These are phyloP conservation scores for Megaptera novaeangliae DNA, from an alignment of 2,113 vertebrate species.

Conservation along the genomic window DNA sequence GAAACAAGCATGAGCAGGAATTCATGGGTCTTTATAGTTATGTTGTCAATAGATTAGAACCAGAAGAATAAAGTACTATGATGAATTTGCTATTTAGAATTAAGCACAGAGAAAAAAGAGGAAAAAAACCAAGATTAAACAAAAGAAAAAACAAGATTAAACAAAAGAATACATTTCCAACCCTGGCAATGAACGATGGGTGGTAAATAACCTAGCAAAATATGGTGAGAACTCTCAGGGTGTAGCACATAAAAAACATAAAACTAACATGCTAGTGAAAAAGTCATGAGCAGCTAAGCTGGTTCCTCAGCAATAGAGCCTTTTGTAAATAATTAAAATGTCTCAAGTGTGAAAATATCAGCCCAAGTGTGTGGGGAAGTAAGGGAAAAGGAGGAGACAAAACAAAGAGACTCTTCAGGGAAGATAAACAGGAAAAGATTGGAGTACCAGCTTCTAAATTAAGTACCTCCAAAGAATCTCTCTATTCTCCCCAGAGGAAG, in stretches of 20 bases:
- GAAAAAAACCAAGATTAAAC: neutral
- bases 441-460: neutral
- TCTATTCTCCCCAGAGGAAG: neutral
- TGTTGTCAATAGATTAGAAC: neutral
- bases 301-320: neutral
- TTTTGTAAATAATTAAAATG: conserved; percentile 25
- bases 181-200: neutral
- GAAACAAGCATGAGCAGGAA: neutral
- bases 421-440: neutral
- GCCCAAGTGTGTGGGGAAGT: neutral
- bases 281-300: neutral
- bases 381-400: neutral
- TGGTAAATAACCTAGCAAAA: conserved; percentile 15
- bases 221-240: neutral
- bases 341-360: neutral
- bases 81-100: conserved; percentile 13
- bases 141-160: neutral
- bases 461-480: neutral
- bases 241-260: neutral
- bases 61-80: neutral
- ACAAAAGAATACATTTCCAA: neutral
- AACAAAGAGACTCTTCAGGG: neutral
- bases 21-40: neutral
- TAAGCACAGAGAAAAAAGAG: neutral
- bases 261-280: neutral